Percentiles rank a stretch among this genome's conserved stretches.
Conservation (phyloP, 2,797 vertebrate species). For the Odontamblyopus rebecca region DNA sequence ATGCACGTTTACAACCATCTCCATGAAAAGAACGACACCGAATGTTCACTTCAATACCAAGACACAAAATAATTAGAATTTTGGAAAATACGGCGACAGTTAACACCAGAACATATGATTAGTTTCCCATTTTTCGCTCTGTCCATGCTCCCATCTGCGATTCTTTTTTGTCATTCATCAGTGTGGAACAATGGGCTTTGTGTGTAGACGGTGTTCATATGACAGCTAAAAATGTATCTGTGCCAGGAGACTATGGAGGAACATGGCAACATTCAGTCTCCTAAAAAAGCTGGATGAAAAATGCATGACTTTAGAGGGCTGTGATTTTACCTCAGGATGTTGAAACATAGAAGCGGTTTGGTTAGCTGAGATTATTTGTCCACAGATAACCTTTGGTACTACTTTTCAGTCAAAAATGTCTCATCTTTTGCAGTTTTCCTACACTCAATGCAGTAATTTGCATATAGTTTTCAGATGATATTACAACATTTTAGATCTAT, state of each 20-base stretch:
- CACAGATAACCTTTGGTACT: neutral
- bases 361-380: neutral
- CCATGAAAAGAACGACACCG: no score
- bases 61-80: no score
- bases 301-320: conserved; percentile 30
- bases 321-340: conserved; percentile 19
- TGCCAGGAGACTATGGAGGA: neutral
- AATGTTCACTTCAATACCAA: no score
- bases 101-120: neutral
- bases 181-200: conserved; percentile 4
- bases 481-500: neutral
- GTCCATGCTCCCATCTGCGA: neutral
- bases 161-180: neutral
- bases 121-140: neutral
- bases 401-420: neutral
- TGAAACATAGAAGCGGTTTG: conserved; percentile 30
- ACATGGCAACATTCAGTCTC: conserved; percentile 1
- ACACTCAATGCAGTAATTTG: neutral
- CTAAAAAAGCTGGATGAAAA: conserved; percentile 20
- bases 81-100: neutral
- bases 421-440: neutral
- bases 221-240: conserved; percentile 7
- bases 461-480: neutral
- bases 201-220: neutral
- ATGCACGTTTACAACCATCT: no score